Base-by-base conservation (phyloP, 2,797 vertebrate species). In the Micromesistius poutassou region DNA sequence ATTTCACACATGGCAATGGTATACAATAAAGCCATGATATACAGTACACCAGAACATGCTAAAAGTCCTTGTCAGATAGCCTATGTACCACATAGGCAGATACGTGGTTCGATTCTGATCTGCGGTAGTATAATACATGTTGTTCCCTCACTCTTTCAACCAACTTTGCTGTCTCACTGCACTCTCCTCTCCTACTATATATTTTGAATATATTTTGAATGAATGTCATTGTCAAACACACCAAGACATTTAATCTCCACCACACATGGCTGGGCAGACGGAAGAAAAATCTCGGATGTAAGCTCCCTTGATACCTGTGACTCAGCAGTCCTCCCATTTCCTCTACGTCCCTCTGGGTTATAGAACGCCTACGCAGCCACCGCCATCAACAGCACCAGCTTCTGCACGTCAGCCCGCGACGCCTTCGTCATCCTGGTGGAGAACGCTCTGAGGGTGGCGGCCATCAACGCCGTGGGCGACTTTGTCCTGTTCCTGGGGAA, bases 361-460 rank as follows among this genome's bases (percentile, higher is more conserved):
- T 81, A 99, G 98, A 99, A 99, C 71, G 97, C 97, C 4, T 99
- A 99, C 82, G 97, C 97, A 89, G 97, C 98, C 83, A 99, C 98
- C 68, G 98, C 98, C 88, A 99, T 99, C 94, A 99, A 99, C 93
- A 96, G 96, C 91, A 99, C 97, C 86, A 97, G 96, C 91, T 99
- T 99, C 94, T 99, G 98, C 91, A 97, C 96, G 9, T 99, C 98
- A 40, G 98, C 97, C 13, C 97, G 96, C 30, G 98, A 99, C 79
- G 98, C 98, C 89, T 97, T 99, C 71, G 92, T 99, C 84, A 97
- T 99, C 87, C 92, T 99, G 87, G 97, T 99, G 91, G 97, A 99
- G 87, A 99, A 99, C 1, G 97, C 96, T 73, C 92, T 99, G 90
- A 93, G 97, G 30, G 97, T 98, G 50, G 97, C 96, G 78, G 95